Base-by-base conservation (phyloP, 2,797 vertebrate genomes). In the Otolemur crassicaudatus region DNA sequence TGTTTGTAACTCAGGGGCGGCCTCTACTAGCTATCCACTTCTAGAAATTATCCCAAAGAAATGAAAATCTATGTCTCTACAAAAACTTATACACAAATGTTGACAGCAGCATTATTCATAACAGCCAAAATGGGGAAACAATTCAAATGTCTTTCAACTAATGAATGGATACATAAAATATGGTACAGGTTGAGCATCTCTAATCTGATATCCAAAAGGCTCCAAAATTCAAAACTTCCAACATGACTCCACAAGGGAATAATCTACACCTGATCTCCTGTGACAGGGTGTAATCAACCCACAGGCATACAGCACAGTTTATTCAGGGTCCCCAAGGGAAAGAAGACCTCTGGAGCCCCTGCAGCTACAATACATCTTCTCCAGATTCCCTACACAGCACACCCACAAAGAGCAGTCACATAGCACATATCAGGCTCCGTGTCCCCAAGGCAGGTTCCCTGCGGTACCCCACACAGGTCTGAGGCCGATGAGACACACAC, bases 41-140 rank as follows among this genome's bases (percentile, higher is more conserved):
- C 77, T 58, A 65, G 43, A 14, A 46, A 29, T 58, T 5, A 87
- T 37, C 5, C 23, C 27, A 88, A 93, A 76, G 37, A 83, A 77
- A 53, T 29, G 22, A 73, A 95, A 94, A 76, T 29, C 9, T 91
- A 29, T n/a, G 17, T 67, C 14, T 43, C 20, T 84, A 43, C 7
- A 82, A 92, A 91, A 83, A 88, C 0, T 27, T 67, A 29, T 3
- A 83, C 22, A 70, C 23, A 34, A 95, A 92, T 86, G 43, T 85
- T 92, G 23, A 91, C 9, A 92, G 34, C n/a, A 67, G 22, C n/a
- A 70, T 65, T 95, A 83, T 87, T 60, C 43, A 49, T 43, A 77
- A 87, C 14, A 84, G 37, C 31, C 43, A 87, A 83, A 67, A 91
- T 83, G 37, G 16, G 13, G 37, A 65, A 91, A 60, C n/a, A 75